A percentile compares a stretch with the other conserved stretches of the same genome.
Conservation (phyloP, 2,113 vertebrate species). For the Pogona vitticeps region DNA sequence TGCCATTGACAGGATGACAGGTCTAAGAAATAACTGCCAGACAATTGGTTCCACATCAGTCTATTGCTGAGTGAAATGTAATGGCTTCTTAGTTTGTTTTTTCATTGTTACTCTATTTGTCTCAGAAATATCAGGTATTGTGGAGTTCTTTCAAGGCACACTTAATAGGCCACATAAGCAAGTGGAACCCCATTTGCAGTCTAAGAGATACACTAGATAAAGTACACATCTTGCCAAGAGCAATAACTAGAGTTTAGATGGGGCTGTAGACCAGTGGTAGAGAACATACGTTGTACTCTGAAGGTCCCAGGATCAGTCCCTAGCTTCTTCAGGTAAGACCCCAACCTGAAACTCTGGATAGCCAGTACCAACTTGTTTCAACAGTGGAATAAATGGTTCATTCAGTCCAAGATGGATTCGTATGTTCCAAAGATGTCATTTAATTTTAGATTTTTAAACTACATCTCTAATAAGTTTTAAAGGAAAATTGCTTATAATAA, state of each 20-base stretch:
- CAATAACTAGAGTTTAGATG: too few species aligned
- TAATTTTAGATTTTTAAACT: neutral
- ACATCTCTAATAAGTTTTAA: neutral
- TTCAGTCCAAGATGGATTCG: too few species aligned
- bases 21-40: neutral
- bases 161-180: neutral
- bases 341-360: neutral
- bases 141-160: neutral
- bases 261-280: too few species aligned
- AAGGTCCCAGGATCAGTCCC: too few species aligned
- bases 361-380: too few species aligned
- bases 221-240: too few species aligned
- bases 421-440: too few species aligned
- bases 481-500: neutral
- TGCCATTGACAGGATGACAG: neutral
- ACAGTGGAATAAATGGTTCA: too few species aligned
- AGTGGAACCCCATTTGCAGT: too few species aligned
- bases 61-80: constrained; percentile 4
- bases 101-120: neutral
- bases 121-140: neutral
- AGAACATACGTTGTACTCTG: too few species aligned
- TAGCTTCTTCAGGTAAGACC: neutral
- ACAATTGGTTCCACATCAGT: constrained; percentile 10
- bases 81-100: neutral
- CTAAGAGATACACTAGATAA: too few species aligned